Base-by-base conservation (phyloP, 2,888 invertebrate genomes). In the Hydrotaea diabolus region DNA sequence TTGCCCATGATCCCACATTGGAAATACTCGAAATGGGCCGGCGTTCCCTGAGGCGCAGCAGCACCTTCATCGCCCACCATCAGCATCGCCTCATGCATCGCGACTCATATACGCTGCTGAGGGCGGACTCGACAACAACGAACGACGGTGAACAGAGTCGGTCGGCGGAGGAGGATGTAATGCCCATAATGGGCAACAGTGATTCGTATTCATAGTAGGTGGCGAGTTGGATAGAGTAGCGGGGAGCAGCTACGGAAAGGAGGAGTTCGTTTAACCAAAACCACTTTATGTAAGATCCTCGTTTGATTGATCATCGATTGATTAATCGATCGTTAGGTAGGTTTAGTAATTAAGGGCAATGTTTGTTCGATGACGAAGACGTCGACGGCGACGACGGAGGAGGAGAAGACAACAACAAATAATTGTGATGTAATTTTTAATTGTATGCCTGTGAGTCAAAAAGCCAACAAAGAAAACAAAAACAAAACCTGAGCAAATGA, bases 21-120 rank as follows among this genome's bases (percentile, higher is more conserved):
- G 96, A 96, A 90, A 95, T 96, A 31, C 94, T 96, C 11, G 97
- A 97, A 89, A 93, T 96, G 83, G 96, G 97, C 0, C 94, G 95
- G 88, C 94, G 95, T 73, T 96, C 95, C 0, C 91, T 97, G 17
- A 92, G 96, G 71, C 93, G 96, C 17, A 95, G 96, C 17, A 93
- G 92, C 87, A 93, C 91, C 83, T 92, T 92, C 76, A 91, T 93
- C 59, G 82, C 89, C 19, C 91, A 92, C 15, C 92, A 92, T 82
- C 93, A 92, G 85, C 92, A 92, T 69, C 91, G 85, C 46, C 82
- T 87, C 21, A 86, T 86, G 86, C 90, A 89, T 73, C 89, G 92
- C 31, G 92, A 93, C n/a, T 91, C 89, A 82, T 93, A 92, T 82
- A 88, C 89, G 8, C 86, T 93, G 80, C 87, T 93, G 0, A 90